Conservation (phyloP, 2,888 invertebrate species). For the Cynaeus angustus region DNA sequence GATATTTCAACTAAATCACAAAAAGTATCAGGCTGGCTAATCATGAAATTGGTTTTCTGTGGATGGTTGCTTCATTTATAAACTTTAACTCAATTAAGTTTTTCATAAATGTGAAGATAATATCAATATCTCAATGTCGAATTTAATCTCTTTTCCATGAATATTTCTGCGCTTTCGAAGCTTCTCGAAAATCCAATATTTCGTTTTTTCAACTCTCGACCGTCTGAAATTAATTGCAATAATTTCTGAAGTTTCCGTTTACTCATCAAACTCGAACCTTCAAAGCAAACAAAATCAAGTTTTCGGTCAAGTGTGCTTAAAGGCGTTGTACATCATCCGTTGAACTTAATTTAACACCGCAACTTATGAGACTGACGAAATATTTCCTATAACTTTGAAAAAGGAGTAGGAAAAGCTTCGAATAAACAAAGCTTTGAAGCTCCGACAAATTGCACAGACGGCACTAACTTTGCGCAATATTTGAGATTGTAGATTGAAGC, state of each 20-base stretch:
- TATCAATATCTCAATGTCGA: no score
- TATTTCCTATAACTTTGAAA: slow-evolving; percentile 12
- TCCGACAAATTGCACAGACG: slow-evolving; percentile 43
- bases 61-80: no score
- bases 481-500: slow-evolving; percentile 47
- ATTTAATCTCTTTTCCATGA: background rate
- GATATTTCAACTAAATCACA: no score
- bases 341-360: slow-evolving; percentile 23
- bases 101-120: background rate
- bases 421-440: slow-evolving; percentile 49
- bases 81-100: background rate
- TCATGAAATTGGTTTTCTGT: no score
- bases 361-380: slow-evolving; percentile 9
- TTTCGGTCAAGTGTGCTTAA: slow-evolving; percentile 17
- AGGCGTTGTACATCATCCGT: slow-evolving; percentile 17
- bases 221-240: slow-evolving; percentile 17
- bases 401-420: slow-evolving; percentile 26
- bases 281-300: slow-evolving; percentile 20
- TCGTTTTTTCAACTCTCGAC: slow-evolving; percentile 9
- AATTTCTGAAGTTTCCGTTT: slow-evolving; percentile 16
- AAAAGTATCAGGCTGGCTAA: no score
- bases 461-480: slow-evolving; percentile 45
- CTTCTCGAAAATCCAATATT: slow-evolving; percentile 1
- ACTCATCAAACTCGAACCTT: background rate
- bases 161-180: background rate